Conservation (phyloP, 2,113 vertebrate species). For the pig (Sus scrofa) region T2T-Sscrofa CM000816.6:15263501-15264000, state of each 20-base stretch:
- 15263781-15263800: conserved; percentile 48
- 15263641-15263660: too few relatives aligned
- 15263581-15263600: too few relatives aligned
- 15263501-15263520: not conserved
- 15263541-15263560: too few relatives aligned
- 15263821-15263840: conserved; percentile 43
- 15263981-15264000: not conserved
- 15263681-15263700: too few relatives aligned
- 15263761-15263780: not conserved
- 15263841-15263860: conserved; percentile 31
- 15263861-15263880: not conserved
- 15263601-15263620: too few relatives aligned
- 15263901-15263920: not conserved
- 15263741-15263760: too few relatives aligned
- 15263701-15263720: too few relatives aligned
- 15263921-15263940: not conserved
- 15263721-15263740: too few relatives aligned
- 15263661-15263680: too few relatives aligned
- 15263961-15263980: conserved; percentile 5
- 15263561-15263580: too few relatives aligned
- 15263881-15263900: not conserved
- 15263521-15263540: too few relatives aligned
- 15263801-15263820: not conserved
- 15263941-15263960: conserved; percentile 21
- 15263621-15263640: too few relatives aligned